Evolutionary conservation across 2,888 invertebrate species (phyloP), one percentile per base, ranked within the genome.

Genomic region (Eulithis prunata): DNA sequence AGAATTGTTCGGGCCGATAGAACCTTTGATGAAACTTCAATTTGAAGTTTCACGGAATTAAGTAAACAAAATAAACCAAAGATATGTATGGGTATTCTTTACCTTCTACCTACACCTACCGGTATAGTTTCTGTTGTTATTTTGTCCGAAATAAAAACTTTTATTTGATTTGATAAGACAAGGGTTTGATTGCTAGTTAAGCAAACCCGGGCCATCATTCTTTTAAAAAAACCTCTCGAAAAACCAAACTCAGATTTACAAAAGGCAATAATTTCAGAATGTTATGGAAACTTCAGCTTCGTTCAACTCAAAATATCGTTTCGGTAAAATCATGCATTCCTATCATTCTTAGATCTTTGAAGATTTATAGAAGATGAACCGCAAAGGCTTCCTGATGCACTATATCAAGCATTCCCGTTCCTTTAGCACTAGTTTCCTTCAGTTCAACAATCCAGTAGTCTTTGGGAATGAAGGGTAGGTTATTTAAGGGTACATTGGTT

Each of bases 351-450:
- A 58, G 28, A 67, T 66, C 68, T 66, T 64, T 53, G 57, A 57
- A 49, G 64, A 68, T 69, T 43, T 59, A 62, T 63, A 68, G 61
- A 63, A 68, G 68, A 67, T 65, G 58, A 57, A 64, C 66, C 57
- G 51, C 61, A 67, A 62, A 62, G 68, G 63, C 56, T 60, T 61
- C 53, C 56, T 45, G 57, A 32, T 67, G 61, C 64, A 66, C 62
- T 64, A 54, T 53, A 54, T 55, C 65, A 62, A 57, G 60, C 57
- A 68, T 65, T 61, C 56, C 36, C 53, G 64, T 21, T 11, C n/a
- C 3, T 21, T 3, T 45, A 59, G 32, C 59, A 59, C 59, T 10
- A 21, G 58, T 51, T 11, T 38, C 8, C 3, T 47, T n/a, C n/a
- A 46, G 13, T 14, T 8, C n/a, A 45, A 46, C 7, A 41, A 41